phyloP scores from a whole-genome alignment of 2,888 invertebrate species.

The Lasioglossum oenotherae region DNA sequence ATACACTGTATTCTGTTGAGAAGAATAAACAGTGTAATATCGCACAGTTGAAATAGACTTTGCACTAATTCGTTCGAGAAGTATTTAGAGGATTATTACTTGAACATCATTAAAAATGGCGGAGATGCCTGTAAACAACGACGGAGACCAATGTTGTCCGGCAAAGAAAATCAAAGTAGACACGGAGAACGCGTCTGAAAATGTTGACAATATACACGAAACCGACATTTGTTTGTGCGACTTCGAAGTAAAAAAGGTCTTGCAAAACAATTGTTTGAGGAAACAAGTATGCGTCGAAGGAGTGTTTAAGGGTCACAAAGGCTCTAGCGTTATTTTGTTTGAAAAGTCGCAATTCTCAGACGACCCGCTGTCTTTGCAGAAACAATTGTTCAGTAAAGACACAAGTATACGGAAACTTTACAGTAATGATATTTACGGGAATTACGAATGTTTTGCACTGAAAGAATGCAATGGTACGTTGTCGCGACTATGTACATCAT shows the following conservation, averaged over 20 bases:
- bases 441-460: constrained; percentile 90
- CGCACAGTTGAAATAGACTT: background rate
- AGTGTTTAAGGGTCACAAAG: constrained; percentile 86
- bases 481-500: background rate
- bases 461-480: constrained; percentile 88
- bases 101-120: constrained; percentile 54
- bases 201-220: constrained; percentile 74
- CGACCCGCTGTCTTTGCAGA: constrained; percentile 85
- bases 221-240: constrained; percentile 86
- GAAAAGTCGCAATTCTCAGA: constrained; percentile 93
- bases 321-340: constrained; percentile 90
- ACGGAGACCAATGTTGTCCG: constrained; percentile 40
- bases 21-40: background rate
- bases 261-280: constrained; percentile 90
- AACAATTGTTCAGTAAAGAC: constrained; percentile 88
- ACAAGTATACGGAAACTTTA: constrained; percentile 88
- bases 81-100: constrained; percentile 4
- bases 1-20: background rate
- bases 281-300: constrained; percentile 91
- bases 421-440: constrained; percentile 94
- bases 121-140: constrained; percentile 40
- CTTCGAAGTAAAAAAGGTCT: constrained; percentile 88
- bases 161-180: constrained; percentile 65
- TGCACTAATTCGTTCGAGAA: background rate
- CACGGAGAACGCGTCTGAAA: constrained; percentile 40